Percentiles rank a stretch among this genome's conserved stretches.
Conservation (phyloP, 2,113 vertebrate genomes). For the Brachyistius frenatus region DNA sequence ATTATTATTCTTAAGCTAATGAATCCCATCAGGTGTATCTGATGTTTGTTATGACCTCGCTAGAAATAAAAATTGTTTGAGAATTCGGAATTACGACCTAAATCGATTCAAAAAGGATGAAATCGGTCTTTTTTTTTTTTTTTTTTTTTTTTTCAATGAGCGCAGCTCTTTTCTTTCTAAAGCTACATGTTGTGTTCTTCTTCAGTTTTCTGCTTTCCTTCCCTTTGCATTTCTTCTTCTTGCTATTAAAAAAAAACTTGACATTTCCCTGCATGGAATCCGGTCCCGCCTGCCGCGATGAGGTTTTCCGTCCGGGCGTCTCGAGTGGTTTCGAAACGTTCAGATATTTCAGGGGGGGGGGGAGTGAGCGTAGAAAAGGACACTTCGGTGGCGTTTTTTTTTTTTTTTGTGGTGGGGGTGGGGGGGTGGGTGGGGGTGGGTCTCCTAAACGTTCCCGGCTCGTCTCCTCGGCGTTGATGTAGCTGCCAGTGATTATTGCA, state of each 20-base stretch:
- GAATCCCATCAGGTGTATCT: conserved; percentile 6
- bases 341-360: neutral
- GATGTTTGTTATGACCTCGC: conserved; percentile 20
- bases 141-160: too few species aligned
- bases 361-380: neutral
- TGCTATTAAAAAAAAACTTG: neutral
- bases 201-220: neutral
- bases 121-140: too few species aligned
- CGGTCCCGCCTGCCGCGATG: conserved; percentile 25
- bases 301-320: conserved; percentile 22
- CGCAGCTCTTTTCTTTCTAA: too few species aligned
- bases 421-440: neutral
- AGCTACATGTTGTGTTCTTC: too few species aligned
- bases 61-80: neutral
- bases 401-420: too few species aligned
- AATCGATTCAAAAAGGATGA: too few species aligned
- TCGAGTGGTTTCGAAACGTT: conserved; percentile 22
- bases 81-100: too few species aligned
- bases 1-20: too few species aligned
- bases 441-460: conserved; percentile 20
- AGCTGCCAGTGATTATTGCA: conserved; percentile 39
- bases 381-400: neutral
- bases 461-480: conserved; percentile 3
- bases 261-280: conserved; percentile 61
- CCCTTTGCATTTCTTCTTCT: neutral